Evolutionary conservation across 2,888 invertebrate genomes (phyloP), one percentile per base, ranked within the genome.

Genomic region (Cryptosula pallasiana): DNA sequence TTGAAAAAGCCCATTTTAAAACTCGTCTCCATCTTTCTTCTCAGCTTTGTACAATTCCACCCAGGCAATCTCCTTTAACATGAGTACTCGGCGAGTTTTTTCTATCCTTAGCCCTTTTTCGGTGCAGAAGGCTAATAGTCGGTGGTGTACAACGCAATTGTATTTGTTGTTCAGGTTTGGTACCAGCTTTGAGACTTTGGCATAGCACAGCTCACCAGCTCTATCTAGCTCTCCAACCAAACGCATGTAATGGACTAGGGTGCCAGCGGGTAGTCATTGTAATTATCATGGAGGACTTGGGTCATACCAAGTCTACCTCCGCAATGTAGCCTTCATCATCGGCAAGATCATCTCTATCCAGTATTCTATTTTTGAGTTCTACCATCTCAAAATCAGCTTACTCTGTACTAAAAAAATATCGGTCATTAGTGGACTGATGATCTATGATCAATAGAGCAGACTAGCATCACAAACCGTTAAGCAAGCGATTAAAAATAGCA

Each of bases 271-370:
- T 45, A 45, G 20, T 45, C 45, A 45, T 45, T 45, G 45, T 45
- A 20, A 13, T 45, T 20, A 45, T 45, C 45, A 20, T 45, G 45
- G 5, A 45, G 45, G 9, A 13, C 20, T 45, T 20, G 5, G 45
- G 45, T 5, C 20, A 45, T 45, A 13, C 20, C 20, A 45, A 20
- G 20, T 45, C 45, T 45, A 45, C 45, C 45, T 45, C 45, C 20
- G 45, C 45, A 45, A 45, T 45, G 45, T 45, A 45, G 45, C 45
- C 45, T 45, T 45, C 45, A 45, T 45, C 45, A 45, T 45, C 45
- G 20, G 5, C 20, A 45, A 45, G 5, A 20, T 45, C 45, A 20
- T 20, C 9, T 20, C 5, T 5, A 13, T 45, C n/a, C n/a, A n/a
- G n/a, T n/a, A n/a, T n/a, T n/a, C n/a, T n/a, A n/a, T n/a, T n/a